Base-by-base conservation (phyloP, 2,113 vertebrate species). In the Aramus guarauna region DNA sequence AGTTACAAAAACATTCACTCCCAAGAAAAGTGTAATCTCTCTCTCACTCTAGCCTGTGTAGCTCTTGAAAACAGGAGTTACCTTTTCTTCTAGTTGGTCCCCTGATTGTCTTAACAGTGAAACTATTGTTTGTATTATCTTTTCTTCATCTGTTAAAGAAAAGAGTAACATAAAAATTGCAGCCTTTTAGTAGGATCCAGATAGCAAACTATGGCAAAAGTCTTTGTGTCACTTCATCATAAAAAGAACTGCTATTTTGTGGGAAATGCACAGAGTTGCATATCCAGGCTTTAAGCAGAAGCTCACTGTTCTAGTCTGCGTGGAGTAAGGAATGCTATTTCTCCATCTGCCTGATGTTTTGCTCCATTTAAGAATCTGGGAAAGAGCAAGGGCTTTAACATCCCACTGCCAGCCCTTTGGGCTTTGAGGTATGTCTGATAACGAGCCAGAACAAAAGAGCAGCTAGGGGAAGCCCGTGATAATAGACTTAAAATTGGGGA, bases 41-140 rank as follows among this genome's bases (percentile, higher is more conserved):
- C 62, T 66, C 32, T 37, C 30, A 27, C 26, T 41, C 43, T 11
- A 32, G 29, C 19, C 48, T n/a, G 59, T 6, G 48, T 53, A 59
- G 48, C 34, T 81, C 37, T 55, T 59, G 66, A 73, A 73, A 92
- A 81, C 11, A 69, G 47, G 16, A 39, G 23, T 96, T 97, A 99
- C 99, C 98, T 94, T 52, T 63, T 96, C 85, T 24, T 98, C 75
- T 39, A 99, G 59, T 34, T 36, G 19, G 90, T 99, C 99, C 48
- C 99, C 99, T 0, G 85, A 74, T 37, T 97, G 90, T 85, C 96
- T 97, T 94, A 99, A 96, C 83, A 99, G 83, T 32, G 97, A 98
- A 9, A 98, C 98, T 53, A 99, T 81, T 52, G 10, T 97, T 92
- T 97, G 95, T 82, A 99, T 96, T 12, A 97, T 36, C 50, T 97